phyloP scores from a whole-genome alignment of 2,888 invertebrate species.

The Anthrax anthrax region DNA sequence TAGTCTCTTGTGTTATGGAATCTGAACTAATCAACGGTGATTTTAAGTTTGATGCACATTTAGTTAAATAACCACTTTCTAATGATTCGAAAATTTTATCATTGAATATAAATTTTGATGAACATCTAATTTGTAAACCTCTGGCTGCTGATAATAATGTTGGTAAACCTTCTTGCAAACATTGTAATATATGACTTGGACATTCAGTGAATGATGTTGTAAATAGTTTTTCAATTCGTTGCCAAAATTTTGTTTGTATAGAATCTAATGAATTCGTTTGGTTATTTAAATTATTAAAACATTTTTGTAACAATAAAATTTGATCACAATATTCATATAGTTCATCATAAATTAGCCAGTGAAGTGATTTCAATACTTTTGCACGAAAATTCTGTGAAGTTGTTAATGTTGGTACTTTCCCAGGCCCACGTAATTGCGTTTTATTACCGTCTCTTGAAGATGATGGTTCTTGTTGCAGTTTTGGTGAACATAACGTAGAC shows the following conservation, averaged over 20 bases:
- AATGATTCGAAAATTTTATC: slow-evolving; percentile 27
- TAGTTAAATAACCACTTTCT: slow-evolving; percentile 30
- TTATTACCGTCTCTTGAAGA: slow-evolving; percentile 14
- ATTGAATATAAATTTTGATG: slow-evolving; percentile 24
- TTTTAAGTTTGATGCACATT: slow-evolving; percentile 31
- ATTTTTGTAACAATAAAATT: slow-evolving; percentile 30
- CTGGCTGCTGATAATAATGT: slow-evolving; percentile 26
- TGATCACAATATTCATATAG: slow-evolving; percentile 58
- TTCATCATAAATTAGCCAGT: slow-evolving; percentile 66
- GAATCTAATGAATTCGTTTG: slow-evolving; percentile 32
- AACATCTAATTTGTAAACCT: slow-evolving; percentile 24
- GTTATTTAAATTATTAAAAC: slow-evolving; percentile 26
- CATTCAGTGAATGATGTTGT: slow-evolving; percentile 29
- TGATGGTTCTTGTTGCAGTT: slow-evolving; percentile 30
- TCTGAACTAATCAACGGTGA: slow-evolving; percentile 26
- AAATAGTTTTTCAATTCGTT: slow-evolving; percentile 34
- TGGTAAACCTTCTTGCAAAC: slow-evolving; percentile 31
- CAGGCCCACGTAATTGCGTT: slow-evolving; percentile 31
- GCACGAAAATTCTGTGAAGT: slow-evolving; percentile 40
- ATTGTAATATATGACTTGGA: slow-evolving; percentile 27
- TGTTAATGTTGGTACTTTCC: slow-evolving; percentile 39
- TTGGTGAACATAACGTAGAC: slow-evolving; percentile 38
- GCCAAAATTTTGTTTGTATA: slow-evolving; percentile 42
- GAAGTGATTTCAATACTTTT: slow-evolving; percentile 76
- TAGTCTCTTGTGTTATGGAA: slow-evolving; percentile 27